Evolutionary conservation across 2,888 invertebrate species (phyloP).

Genomic region (Aphodius sticticus): DNA sequence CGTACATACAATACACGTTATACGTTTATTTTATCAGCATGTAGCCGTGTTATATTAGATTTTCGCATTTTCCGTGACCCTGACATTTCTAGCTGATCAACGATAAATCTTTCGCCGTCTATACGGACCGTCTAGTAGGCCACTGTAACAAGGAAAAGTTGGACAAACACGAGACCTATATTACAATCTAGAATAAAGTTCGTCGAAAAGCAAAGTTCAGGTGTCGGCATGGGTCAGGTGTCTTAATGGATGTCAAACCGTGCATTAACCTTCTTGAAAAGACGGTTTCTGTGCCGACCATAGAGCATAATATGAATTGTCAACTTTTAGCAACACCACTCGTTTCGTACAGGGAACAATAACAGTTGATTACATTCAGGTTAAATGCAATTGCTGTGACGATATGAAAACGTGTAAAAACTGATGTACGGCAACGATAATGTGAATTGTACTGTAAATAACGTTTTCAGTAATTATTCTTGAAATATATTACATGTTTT

Average conservation of each 20-base stretch:
- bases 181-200: neutral
- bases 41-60: neutral
- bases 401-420: neutral
- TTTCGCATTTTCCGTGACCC: neutral
- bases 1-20: too few species aligned
- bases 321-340: neutral
- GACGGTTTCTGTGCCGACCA: neutral
- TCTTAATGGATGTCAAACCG: neutral
- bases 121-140: neutral
- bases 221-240: neutral
- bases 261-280: neutral
- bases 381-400: neutral
- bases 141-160: neutral
- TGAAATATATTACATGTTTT: too few species aligned
- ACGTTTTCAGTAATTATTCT: neutral
- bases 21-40: neutral
- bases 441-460: neutral
- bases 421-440: too few species aligned
- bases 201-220: conserved; percentile 4
- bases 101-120: neutral
- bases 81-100: neutral
- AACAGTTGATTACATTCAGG: neutral
- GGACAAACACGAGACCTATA: neutral
- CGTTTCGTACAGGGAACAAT: neutral
- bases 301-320: neutral